Evolutionary conservation across 2,797 vertebrate genomes (phyloP), one percentile per base, ranked within the genome.

Genomic region (Scarus forsteni): DNA sequence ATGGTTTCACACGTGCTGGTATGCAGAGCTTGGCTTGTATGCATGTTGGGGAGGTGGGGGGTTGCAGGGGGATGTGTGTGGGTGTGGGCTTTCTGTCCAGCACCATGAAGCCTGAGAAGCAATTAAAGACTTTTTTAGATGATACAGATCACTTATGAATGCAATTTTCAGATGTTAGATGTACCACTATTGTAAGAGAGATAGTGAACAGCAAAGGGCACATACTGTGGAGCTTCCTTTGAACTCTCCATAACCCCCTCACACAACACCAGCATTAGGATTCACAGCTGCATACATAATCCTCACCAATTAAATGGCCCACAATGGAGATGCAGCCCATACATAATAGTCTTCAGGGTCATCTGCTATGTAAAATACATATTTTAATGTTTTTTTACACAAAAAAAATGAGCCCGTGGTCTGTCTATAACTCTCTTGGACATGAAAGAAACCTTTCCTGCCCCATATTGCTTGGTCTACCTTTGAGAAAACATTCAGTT

Each of bases 1-100:
- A 42, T 65, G 69, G 68, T 66, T 80, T 87, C 80, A 63, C 85
- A 80, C 51, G 8, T 48, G 66, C 65, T 15, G 67, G 58, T 60
- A 27, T 57, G 69, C 59, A 10, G 75, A 78, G 67, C 52, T 6
- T 27, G 60, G 67, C 48, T 57, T 59, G 49, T 7, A 5, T 3
- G 14, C 0, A 38, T 12, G 55, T 27, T 27, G 27, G 27, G 27
- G 27, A 4, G 27, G 27, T 2, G 35, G 34, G 39, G 14, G 4
- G 36, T 0, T n/a, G 8, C 14, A 7, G n/a, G 12, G 55, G 34
- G 39, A 34, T 43, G 7, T 1, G 16, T 14, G 44, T 7, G n/a
- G 15, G 45, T 48, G 18, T 35, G 13, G 10, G 10, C 2, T 5
- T 1, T 9, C 38, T 63, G 36, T 45, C 42, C 52, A 56, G 13